Evolutionary conservation across 2,888 invertebrate genomes (phyloP), one percentile per base, ranked within the genome.

Genomic region (Amphipoea oculea): DNA sequence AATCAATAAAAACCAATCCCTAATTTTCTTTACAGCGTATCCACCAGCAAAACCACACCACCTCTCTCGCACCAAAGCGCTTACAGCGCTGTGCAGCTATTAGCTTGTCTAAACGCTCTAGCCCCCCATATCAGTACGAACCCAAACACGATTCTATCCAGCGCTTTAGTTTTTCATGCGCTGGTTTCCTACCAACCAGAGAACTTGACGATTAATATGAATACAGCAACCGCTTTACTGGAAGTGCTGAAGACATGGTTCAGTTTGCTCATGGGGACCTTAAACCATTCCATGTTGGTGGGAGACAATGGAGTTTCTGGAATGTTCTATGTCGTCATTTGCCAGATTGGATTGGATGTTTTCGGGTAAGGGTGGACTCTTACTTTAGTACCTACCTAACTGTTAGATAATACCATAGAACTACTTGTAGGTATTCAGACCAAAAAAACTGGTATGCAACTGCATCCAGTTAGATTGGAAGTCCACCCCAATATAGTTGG

Each of bases 11-110:
- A 73, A 45, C n/a, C 14, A n/a, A n/a, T 29, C 5, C 11, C 11
- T 63, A 4, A 23, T 65, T 57, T 72, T 63, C 88, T 87, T 45
- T 73, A 14, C 93, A 97, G 96, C 6, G 92, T 96, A 42, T 92
- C 90, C 69, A 76, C 81, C 0, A 85, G 94, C 84, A 91, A 94
- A 82, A 93, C 95, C 6, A 93, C 92, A 2, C 89, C 96, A 67
- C 92, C 96, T 0, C 87, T 97, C 5, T 96, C 95, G 29, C 92
- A 94, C 83, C 96, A 96, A 93, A 96, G 96, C 91, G 94, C 96
- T 81, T 96, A 96, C 92, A 95, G 95, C 91, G 92, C 93, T 83
- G 93, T 95, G 6, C 96, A 96, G 80, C 92, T 97, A 0, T 85
- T 96, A 48, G 94, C 96, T 20, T 94, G 95, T 73, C 87, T 97